Evolutionary conservation across 1,140 invertebrate species (phyloP).

Genomic region (Drosophila miranda): DNA sequence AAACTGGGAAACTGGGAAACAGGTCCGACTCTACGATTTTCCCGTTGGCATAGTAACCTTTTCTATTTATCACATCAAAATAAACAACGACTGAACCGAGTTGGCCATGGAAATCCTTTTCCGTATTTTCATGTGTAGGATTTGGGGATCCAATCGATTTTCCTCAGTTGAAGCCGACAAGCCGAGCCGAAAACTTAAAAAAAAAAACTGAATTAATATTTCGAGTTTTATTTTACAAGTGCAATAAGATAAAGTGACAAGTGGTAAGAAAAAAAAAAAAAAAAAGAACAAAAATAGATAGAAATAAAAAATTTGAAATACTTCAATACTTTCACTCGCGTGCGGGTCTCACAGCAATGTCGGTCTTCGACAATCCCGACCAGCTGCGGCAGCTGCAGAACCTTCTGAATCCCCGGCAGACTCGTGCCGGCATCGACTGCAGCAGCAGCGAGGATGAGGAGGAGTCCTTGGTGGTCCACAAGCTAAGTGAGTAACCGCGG

Average conservation of each 20-base stretch:
- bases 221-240: not conserved
- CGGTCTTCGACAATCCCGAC: constrained; percentile 73
- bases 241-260: not conserved
- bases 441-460: constrained; percentile 74
- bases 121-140: not conserved
- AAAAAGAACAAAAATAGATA: not conserved
- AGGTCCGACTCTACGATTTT: constrained; percentile 26
- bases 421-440: constrained; percentile 31
- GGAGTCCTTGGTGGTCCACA: constrained; percentile 33
- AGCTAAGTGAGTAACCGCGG: constrained; percentile 52
- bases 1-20: constrained; percentile 3
- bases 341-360: constrained; percentile 38
- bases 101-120: constrained; percentile 33
- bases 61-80: constrained; percentile 2
- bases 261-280: not conserved
- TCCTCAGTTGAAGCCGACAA: constrained; percentile 16
- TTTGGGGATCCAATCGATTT: not conserved
- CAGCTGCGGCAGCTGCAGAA: constrained; percentile 58
- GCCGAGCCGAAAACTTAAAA: constrained; percentile 5
- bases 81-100: constrained; percentile 10
- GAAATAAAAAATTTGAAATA: not conserved
- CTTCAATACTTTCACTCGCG: not conserved
- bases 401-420: constrained; percentile 53
- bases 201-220: not conserved
- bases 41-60: not conserved